Conservation (phyloP, 2,797 vertebrate genomes). For the Gymnothorax javanicus region DNA sequence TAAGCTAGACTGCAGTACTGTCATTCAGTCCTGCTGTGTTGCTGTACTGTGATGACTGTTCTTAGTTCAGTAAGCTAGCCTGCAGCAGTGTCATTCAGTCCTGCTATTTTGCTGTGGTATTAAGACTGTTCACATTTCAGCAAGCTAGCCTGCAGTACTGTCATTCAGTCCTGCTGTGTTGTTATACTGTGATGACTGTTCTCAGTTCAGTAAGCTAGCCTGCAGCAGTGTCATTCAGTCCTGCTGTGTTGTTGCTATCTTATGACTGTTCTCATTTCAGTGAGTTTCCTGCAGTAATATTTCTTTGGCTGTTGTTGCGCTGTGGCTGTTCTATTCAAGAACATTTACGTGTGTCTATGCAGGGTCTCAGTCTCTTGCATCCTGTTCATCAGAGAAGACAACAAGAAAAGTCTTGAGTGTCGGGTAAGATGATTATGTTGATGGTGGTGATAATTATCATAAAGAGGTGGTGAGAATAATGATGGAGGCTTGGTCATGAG, state of each 20-base stretch:
- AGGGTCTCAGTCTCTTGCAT: conserved; percentile 67
- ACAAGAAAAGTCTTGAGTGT: conserved; percentile 72
- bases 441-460: not conserved
- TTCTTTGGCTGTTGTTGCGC: not conserved
- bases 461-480: not conserved
- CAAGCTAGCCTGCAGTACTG: not conserved
- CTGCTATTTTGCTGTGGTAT: too few relatives aligned
- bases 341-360: conserved; percentile 19
- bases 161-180: not conserved
- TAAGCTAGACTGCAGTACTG: too few relatives aligned
- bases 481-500: not conserved
- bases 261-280: not conserved
- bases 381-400: conserved; percentile 73
- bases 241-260: too few relatives aligned
- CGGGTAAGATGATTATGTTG: conserved; percentile 70
- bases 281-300: not conserved
- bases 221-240: not conserved
- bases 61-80: not conserved
- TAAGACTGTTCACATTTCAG: not conserved
- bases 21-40: not conserved
- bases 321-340: not conserved
- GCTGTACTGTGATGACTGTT: not conserved
- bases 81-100: not conserved
- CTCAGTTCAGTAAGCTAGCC: not conserved
- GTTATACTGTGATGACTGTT: not conserved